Conservation (phyloP, 2,113 vertebrate species). For the Orientallactaga bullata region DNA sequence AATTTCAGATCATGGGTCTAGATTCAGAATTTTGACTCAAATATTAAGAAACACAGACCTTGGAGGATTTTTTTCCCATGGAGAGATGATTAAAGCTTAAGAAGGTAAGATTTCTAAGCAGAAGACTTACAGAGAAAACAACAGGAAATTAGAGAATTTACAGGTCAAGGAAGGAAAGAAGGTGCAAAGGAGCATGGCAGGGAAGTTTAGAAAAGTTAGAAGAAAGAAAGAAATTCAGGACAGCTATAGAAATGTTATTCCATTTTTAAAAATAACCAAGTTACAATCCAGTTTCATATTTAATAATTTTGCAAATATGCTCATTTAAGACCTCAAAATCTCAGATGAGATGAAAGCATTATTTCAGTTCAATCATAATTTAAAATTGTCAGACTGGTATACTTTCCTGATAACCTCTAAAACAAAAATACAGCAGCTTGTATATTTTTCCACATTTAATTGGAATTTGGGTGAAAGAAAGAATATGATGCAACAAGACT, state of each 20-base stretch:
- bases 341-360: conserved; percentile 50
- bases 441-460: conserved; percentile 61
- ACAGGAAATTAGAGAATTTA: conserved; percentile 21
- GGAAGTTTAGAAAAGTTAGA: background rate
- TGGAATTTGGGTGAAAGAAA: conserved; percentile 54
- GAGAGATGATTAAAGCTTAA: conserved; percentile 34
- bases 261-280: conserved; percentile 49
- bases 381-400: conserved; percentile 23
- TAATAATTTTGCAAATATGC: conserved; percentile 12
- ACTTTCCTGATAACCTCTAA: conserved; percentile 46
- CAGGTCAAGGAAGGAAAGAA: background rate
- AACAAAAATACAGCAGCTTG: conserved; percentile 51
- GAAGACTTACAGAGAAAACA: conserved; percentile 54
- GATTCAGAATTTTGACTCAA: conserved; percentile 16
- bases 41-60: conserved; percentile 50
- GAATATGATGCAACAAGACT: conserved; percentile 40
- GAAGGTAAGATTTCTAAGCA: conserved; percentile 49
- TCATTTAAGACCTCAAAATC: conserved; percentile 49
- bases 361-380: conserved; percentile 59
- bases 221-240: conserved; percentile 33
- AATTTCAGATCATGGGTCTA: conserved; percentile 20
- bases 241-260: background rate
- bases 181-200: conserved; percentile 23
- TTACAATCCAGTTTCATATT: conserved; percentile 12
- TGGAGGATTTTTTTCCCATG: background rate